Evolutionary conservation across 2,797 vertebrate species (phyloP).

Genomic region (Labroides dimidiatus): DNA sequence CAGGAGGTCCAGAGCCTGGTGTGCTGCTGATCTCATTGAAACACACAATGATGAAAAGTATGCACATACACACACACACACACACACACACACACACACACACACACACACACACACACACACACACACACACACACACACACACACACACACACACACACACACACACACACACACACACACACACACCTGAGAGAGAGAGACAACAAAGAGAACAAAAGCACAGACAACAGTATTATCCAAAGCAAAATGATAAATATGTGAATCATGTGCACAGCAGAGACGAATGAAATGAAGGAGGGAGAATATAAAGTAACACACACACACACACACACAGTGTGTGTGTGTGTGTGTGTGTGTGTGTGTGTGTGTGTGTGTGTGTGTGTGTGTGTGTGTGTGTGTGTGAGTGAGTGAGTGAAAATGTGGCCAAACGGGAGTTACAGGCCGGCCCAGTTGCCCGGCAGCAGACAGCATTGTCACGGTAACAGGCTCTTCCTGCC

Average conservation of each 20-base stretch:
- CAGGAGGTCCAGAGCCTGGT: not conserved
- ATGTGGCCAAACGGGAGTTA: constrained; percentile 78
- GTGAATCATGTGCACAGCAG: constrained; percentile 5
- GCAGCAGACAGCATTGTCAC: constrained; percentile 80
- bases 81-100: not conserved
- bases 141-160: not conserved
- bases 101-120: accelerated
- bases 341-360: constrained; percentile 3
- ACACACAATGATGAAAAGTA: too few relatives aligned
- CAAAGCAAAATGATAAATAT: constrained; percentile 11
- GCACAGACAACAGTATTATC: not conserved
- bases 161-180: not conserved
- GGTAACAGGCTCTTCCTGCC: constrained; percentile 81
- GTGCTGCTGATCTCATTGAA: constrained; percentile 1
- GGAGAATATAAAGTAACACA: not conserved
- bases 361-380: constrained; percentile 3
- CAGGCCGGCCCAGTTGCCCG: constrained; percentile 75
- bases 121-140: not conserved
- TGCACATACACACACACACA: too few relatives aligned
- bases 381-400: not conserved
- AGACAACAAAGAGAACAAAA: not conserved
- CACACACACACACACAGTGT: not conserved
- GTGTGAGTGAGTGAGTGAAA: constrained; percentile 29
- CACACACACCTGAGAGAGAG: constrained; percentile 9
- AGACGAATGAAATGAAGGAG: not conserved